A percentile compares a stretch with the other conserved stretches of the same genome.
These are phyloP conservation scores for Drosophila lutescens DNA, from an alignment of 2,888 invertebrate genomes.

Conservation along the genomic window DNA sequence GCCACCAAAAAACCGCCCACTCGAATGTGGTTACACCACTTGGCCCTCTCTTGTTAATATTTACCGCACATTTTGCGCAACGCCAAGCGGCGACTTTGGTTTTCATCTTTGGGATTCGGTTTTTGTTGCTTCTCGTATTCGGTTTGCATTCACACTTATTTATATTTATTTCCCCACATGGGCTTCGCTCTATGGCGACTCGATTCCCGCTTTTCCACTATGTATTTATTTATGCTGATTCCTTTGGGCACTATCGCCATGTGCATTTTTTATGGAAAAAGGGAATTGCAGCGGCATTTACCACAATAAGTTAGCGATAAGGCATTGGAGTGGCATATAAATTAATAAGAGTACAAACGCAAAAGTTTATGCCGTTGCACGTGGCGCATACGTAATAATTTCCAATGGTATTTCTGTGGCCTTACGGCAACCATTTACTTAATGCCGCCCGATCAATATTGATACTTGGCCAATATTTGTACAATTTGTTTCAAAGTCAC, in stretches of 20 bases:
- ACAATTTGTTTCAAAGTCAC: slow-evolving; percentile 46
- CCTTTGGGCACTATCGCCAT: slow-evolving; percentile 52
- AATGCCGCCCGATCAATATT: slow-evolving; percentile 50
- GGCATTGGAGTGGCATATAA: slow-evolving; percentile 25
- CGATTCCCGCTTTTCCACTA: neutral
- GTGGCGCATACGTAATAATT: slow-evolving; percentile 69
- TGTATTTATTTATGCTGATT: slow-evolving; percentile 43
- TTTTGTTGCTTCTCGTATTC: slow-evolving; percentile 24
- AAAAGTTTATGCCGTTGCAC: slow-evolving; percentile 42
- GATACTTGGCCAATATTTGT: slow-evolving; percentile 49
- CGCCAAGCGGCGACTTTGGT: slow-evolving; percentile 62
- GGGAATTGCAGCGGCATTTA: slow-evolving; percentile 16
- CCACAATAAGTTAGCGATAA: slow-evolving; percentile 38
- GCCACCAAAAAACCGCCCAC: slow-evolving; percentile 35
- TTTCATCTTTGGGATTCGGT: slow-evolving; percentile 62
- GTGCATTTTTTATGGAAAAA: slow-evolving; percentile 48
- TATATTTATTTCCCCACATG: slow-evolving; percentile 64
- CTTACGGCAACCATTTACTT: slow-evolving; percentile 52
- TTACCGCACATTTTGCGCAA: slow-evolving; percentile 71
- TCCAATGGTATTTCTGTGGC: slow-evolving; percentile 47
- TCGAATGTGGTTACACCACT: slow-evolving; percentile 3
- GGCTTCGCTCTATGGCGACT: neutral
- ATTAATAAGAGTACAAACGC: slow-evolving; percentile 28
- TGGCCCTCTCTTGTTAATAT: slow-evolving; percentile 57
- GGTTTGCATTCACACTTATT: slow-evolving; percentile 75